Percentiles rank a stretch among this genome's conserved stretches.
These are phyloP conservation scores for Corella eumyota DNA, from an alignment of 23 tunicate species.

Conservation along the genomic window DNA sequence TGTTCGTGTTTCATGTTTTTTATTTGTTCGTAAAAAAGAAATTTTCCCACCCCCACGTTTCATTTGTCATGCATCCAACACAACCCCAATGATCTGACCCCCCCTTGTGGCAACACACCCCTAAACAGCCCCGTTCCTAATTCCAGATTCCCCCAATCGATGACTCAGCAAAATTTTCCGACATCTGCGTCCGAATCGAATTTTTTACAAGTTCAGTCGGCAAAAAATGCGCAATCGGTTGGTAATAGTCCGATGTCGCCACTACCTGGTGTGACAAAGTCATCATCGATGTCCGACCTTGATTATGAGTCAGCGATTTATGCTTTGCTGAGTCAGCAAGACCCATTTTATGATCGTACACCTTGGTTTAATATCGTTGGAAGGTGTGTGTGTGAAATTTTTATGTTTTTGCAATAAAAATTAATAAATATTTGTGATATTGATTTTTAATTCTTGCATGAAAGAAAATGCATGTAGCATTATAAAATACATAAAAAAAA, in stretches of 20 bases:
- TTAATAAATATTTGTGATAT: neutral
- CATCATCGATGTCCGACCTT: conserved; percentile 76
- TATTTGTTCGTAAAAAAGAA: conserved; percentile 8
- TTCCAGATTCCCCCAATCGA: conserved; percentile 41
- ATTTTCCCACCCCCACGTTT: conserved; percentile 17
- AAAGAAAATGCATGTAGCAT: no score
- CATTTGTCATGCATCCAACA: conserved; percentile 53
- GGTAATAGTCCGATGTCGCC: conserved; percentile 9
- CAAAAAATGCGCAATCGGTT: conserved; percentile 9
- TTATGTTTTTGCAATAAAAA: no score
- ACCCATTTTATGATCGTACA: conserved; percentile 84
- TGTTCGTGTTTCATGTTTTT: no score
- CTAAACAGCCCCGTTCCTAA: conserved; percentile 27
- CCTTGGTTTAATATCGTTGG: conserved; percentile 88
- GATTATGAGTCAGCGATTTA: conserved; percentile 91
- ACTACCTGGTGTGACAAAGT: conserved; percentile 20
- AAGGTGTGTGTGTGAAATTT: conserved; percentile 49
- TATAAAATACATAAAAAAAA: no score
- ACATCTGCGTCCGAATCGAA: conserved; percentile 44
- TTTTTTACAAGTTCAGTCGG: conserved; percentile 8
- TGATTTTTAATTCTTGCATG: neutral
- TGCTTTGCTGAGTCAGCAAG: conserved; percentile 86
- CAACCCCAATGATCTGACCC: conserved; percentile 43
- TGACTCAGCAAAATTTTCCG: conserved; percentile 16
- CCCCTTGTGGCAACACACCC: conserved; percentile 30